phyloP scores from a whole-genome alignment of 2,797 vertebrate species.

The Streptopelia turtur region DNA sequence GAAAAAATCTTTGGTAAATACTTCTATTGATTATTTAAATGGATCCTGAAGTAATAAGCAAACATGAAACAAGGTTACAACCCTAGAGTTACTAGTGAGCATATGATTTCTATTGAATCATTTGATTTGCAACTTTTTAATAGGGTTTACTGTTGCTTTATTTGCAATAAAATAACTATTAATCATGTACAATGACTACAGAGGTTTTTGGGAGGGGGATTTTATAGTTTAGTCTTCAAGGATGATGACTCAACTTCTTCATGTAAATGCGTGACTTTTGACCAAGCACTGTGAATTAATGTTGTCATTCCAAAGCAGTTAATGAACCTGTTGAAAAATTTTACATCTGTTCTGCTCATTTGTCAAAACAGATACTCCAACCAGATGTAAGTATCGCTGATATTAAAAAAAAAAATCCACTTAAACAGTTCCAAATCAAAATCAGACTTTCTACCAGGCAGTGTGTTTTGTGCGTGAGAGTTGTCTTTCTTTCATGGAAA shows the following conservation, averaged over 20 bases:
- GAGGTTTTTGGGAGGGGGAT: neutral
- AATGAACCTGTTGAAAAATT: neutral
- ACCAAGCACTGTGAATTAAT: neutral
- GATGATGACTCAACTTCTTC: neutral
- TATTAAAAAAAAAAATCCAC: neutral
- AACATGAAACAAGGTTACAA: neutral
- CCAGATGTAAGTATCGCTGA: neutral
- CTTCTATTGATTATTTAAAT: neutral
- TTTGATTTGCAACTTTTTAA: neutral
- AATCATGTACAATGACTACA: neutral
- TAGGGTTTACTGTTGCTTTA: neutral
- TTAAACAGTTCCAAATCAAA: neutral
- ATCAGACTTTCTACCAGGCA: neutral
- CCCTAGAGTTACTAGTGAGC: neutral
- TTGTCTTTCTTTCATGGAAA: neutral
- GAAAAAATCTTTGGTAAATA: slow-evolving; percentile 91
- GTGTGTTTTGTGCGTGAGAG: neutral
- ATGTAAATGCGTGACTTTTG: neutral
- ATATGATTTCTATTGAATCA: neutral
- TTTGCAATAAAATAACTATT: neutral
- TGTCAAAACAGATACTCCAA: neutral
- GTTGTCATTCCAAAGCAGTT: neutral
- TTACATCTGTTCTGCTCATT: neutral
- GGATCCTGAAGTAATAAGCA: neutral
- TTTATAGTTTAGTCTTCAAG: neutral